phyloP scores from a whole-genome alignment of 1,140 invertebrate species.

The Periplaneta americana region DNA sequence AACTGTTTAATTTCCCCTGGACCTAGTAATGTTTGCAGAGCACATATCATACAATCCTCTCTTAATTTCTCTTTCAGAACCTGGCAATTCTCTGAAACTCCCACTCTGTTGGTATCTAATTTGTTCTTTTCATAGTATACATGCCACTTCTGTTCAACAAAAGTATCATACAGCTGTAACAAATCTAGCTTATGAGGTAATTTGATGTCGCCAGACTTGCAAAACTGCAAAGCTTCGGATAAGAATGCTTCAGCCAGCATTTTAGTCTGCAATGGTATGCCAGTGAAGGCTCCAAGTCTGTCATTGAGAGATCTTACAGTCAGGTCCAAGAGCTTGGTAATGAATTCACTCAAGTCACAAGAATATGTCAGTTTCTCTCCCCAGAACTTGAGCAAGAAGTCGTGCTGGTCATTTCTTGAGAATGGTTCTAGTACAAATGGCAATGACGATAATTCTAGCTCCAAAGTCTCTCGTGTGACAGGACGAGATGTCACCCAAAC shows the following conservation, averaged over 20 bases:
- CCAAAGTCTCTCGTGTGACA: not conserved
- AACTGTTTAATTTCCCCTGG: not conserved
- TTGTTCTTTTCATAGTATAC: slow-evolving; percentile 9
- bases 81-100: not conserved
- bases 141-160: slow-evolving; percentile 6
- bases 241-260: slow-evolving; percentile 11
- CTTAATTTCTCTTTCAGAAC: not conserved
- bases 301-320: not conserved
- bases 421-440: slow-evolving; percentile 1
- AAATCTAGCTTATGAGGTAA: slow-evolving; percentile 1
- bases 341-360: not conserved
- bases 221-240: not conserved
- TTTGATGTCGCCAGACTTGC: not conserved
- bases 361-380: too few species aligned
- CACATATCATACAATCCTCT: not conserved
- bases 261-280: slow-evolving; percentile 8
- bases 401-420: slow-evolving; percentile 4
- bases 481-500: slow-evolving; percentile 15
- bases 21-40: not conserved
- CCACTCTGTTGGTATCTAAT: not conserved
- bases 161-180: slow-evolving; percentile 1
- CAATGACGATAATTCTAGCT: slow-evolving; percentile 2
- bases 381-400: slow-evolving; percentile 8
- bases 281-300: slow-evolving; percentile 8
- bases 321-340: not conserved